Conservation (phyloP, 2,113 vertebrate species). For the Acrocephalus kingi region DNA sequence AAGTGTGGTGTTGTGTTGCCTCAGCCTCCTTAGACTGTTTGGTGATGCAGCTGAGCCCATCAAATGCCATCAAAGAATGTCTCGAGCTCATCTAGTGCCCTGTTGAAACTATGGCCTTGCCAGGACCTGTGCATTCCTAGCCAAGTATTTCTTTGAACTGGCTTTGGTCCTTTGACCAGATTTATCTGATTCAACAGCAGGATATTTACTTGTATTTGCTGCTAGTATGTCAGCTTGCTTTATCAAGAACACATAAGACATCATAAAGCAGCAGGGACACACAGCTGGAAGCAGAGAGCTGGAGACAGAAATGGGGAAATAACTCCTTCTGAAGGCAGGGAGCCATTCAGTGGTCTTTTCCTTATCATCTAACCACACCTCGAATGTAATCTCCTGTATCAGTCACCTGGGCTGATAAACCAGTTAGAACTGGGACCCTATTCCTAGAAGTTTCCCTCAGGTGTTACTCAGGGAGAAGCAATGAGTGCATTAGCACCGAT, state of each 20-base stretch:
- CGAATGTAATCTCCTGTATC: not conserved
- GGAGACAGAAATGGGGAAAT: not conserved
- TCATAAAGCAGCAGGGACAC: not conserved
- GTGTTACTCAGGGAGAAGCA: not conserved
- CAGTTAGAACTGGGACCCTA: not conserved
- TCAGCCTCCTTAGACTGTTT: not conserved
- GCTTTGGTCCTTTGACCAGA: not conserved
- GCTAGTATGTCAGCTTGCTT: not conserved
- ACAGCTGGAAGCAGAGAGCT: not conserved
- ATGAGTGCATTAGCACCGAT: not conserved
- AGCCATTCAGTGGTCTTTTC: not conserved
- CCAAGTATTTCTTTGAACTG: not conserved
- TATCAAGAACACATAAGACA: not conserved
- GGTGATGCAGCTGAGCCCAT: not conserved
- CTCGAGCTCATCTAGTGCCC: not conserved
- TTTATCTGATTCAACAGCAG: not conserved
- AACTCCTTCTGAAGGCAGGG: not conserved
- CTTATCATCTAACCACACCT: not conserved
- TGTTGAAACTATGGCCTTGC: not conserved
- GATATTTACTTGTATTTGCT: not conserved
- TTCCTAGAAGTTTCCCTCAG: not conserved
- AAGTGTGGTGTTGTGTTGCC: not conserved
- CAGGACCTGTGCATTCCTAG: not conserved
- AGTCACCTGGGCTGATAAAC: not conserved
- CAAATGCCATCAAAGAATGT: not conserved